Evolutionary conservation across 1,140 invertebrate genomes (phyloP), one percentile per base, ranked within the genome.

Genomic region (Drosophila miranda): DNA sequence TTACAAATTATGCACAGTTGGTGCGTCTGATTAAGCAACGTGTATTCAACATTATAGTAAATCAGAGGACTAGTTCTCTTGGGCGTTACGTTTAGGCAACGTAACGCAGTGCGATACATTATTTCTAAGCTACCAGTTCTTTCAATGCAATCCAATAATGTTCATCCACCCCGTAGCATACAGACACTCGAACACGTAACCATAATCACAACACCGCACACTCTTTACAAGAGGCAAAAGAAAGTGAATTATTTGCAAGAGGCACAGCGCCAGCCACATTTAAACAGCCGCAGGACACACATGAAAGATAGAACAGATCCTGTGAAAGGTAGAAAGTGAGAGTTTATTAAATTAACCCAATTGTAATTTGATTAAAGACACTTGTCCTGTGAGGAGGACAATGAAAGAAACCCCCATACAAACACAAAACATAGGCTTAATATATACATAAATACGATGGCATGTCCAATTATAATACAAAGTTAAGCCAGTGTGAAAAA

Each of bases 81-180:
- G 52, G 51, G 69, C 59, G 59, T 62, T 64, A 51, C 58, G 64
- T 67, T 54, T 56, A 59, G 52, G 46, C 34, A 42, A 49, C 57
- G 56, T 68, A 60, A 61, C 53, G 59, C 71, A 63, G 62, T 81
- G 43, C 50, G 55, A 41, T 69, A 74, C 44, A 68, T 49, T 82
- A 78, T 52, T 81, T 81, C 60, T 54, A 55, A 64, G 74, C 78
- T 78, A 69, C 11, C 16, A 63, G 56, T 81, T 30, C 7, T 3
- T 30, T 30, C 2, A 74, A 23, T 76, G 63, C 70, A 75, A 78
- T 72, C 76, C 79, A 78, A 53, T 21, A 61, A 66, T 83, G 79
- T 83, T 83, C 61, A 72, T 83, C 64, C 61, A 45, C 41, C 38
- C 23, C 53, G 56, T 41, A 3, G 6, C 26, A 7, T 28, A 28